These are phyloP conservation scores for silkworm (Bombyx mori) DNA, from an alignment of 1,140 invertebrate genomes.

Conservation along the genomic window DNA sequence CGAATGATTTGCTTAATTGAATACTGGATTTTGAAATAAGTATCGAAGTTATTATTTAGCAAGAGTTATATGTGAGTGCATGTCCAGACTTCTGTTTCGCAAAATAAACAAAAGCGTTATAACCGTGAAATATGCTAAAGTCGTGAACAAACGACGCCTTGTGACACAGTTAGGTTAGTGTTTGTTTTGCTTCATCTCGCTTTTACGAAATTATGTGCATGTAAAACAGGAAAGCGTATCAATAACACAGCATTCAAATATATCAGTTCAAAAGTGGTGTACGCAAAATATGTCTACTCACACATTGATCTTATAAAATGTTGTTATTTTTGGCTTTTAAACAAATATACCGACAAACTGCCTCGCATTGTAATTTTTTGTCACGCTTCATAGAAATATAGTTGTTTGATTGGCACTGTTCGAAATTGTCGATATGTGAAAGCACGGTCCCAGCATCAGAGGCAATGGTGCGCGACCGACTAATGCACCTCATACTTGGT, in stretches of 20 bases:
- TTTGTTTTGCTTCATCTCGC: conserved; percentile 15
- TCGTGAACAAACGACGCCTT: conserved; percentile 16
- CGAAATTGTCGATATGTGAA: conserved; percentile 12
- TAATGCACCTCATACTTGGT: conserved; percentile 27
- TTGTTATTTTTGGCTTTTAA: too few relatives aligned
- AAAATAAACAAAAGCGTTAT: conserved; percentile 17
- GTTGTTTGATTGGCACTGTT: too few relatives aligned
- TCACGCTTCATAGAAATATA: too few relatives aligned
- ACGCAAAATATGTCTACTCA: too few relatives aligned
- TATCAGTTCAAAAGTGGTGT: too few relatives aligned
- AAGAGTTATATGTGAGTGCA: conserved; percentile 1
- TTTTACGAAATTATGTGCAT: conserved; percentile 13
- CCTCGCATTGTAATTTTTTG: too few relatives aligned
- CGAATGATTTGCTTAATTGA: neutral
- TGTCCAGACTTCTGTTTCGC: conserved; percentile 11
- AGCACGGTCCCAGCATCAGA: conserved; percentile 17
- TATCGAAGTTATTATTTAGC: neutral
- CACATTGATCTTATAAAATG: too few relatives aligned
- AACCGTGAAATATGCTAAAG: conserved; percentile 14
- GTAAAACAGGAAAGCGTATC: too few relatives aligned
- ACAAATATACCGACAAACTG: too few relatives aligned
- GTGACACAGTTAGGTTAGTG: conserved; percentile 15
- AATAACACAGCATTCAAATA: too few relatives aligned
- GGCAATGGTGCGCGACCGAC: conserved; percentile 31
- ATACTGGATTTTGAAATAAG: neutral